Evolutionary conservation across 2,888 invertebrate genomes (phyloP).

Genomic region (Corythucha ciliata): DNA sequence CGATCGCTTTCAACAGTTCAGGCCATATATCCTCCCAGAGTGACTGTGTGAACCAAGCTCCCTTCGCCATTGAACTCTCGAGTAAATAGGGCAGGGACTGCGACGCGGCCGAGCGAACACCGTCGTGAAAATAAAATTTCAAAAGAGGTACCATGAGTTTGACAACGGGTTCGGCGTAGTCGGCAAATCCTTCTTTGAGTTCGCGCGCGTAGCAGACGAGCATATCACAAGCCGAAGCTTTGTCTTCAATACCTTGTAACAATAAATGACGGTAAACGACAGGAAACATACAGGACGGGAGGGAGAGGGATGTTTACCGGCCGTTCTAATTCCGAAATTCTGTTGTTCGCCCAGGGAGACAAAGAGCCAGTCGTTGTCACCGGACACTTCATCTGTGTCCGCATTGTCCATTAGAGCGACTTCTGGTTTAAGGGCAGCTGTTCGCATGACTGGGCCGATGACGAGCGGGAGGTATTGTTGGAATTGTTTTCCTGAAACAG

Average conservation of each 20-base stretch:
- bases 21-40: slow-evolving; percentile 88
- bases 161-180: slow-evolving; percentile 68
- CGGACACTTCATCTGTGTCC: slow-evolving; percentile 63
- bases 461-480: slow-evolving; percentile 86
- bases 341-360: slow-evolving; percentile 89
- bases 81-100: slow-evolving; percentile 81
- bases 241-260: slow-evolving; percentile 80
- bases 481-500: slow-evolving; percentile 58
- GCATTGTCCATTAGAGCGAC: slow-evolving; percentile 82
- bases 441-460: slow-evolving; percentile 89
- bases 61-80: slow-evolving; percentile 76
- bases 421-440: slow-evolving; percentile 88
- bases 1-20: slow-evolving; percentile 76
- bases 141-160: slow-evolving; percentile 79
- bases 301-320: slow-evolving; percentile 46
- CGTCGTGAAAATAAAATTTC: slow-evolving; percentile 89
- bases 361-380: slow-evolving; percentile 88
- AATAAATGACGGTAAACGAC: no score
- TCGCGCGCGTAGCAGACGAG: slow-evolving; percentile 89
- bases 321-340: slow-evolving; percentile 88
- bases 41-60: slow-evolving; percentile 52
- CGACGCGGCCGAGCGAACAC: slow-evolving; percentile 85
- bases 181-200: slow-evolving; percentile 73
- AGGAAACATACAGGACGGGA: neutral
- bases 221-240: slow-evolving; percentile 94